phyloP scores from a whole-genome alignment of 2,113 vertebrate genomes.

The Brienomyrus longianalis region DNA sequence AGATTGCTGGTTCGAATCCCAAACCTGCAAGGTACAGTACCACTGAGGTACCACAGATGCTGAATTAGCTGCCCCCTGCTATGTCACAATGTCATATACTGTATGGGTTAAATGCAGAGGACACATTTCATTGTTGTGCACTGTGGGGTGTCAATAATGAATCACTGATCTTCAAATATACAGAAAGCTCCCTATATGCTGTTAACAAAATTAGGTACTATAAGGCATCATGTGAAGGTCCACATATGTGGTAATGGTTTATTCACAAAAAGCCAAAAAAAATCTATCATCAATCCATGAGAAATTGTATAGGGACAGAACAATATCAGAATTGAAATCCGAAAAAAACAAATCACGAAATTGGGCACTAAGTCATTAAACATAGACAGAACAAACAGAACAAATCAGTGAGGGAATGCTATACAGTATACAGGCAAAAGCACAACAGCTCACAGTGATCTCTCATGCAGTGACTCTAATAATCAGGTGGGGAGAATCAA shows the following conservation, averaged over 20 bases:
- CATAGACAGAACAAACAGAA: not conserved
- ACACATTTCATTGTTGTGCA: too few species aligned
- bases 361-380: not conserved
- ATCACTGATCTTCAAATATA: not conserved
- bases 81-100: too few species aligned
- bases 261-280: not conserved
- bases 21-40: too few species aligned
- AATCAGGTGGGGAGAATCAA: not conserved
- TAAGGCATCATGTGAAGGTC: not conserved
- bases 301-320: not conserved
- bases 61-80: too few species aligned
- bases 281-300: not conserved
- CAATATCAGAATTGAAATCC: not conserved
- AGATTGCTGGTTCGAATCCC: too few species aligned
- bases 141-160: too few species aligned
- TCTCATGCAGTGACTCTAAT: not conserved
- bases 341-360: not conserved
- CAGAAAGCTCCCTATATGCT: not conserved
- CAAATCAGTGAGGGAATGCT: not conserved
- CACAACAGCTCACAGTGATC: not conserved
- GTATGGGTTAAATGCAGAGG: too few species aligned
- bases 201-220: not conserved
- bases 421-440: not conserved
- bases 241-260: not conserved
- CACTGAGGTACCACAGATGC: too few species aligned